Conservation (phyloP, 92 coral and sea anemone species). For the Epizoanthus ramosus region DNA sequence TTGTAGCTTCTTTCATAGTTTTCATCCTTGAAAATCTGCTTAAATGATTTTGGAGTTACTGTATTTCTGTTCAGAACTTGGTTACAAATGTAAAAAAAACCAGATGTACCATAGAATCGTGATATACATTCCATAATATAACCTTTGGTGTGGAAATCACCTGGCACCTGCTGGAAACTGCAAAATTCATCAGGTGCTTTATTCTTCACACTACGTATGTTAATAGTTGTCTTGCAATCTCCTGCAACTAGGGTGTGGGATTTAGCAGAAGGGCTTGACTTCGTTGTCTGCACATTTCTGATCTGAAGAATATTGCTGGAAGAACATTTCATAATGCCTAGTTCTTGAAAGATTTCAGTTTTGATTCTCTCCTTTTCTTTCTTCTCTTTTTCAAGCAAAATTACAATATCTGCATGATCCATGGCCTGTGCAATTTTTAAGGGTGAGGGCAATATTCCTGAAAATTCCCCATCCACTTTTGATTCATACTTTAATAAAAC, state of each 20-base stretch:
- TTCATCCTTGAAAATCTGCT: slow-evolving; percentile 36
- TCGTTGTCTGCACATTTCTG: too few species aligned
- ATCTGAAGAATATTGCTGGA: too few species aligned
- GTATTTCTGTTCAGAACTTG: slow-evolving; percentile 35
- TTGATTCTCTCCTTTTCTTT: neutral
- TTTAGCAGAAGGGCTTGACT: too few species aligned
- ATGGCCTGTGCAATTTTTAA: slow-evolving; percentile 34
- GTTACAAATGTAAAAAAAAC: slow-evolving; percentile 27
- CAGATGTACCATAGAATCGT: slow-evolving; percentile 39
- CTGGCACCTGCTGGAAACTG: slow-evolving; percentile 9
- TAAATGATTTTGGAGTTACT: slow-evolving; percentile 51
- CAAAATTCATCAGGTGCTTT: slow-evolving; percentile 32
- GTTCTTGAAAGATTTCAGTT: slow-evolving; percentile 16
- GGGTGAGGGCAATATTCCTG: slow-evolving; percentile 40
- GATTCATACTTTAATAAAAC: slow-evolving; percentile 36
- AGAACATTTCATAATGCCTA: slow-evolving; percentile 24
- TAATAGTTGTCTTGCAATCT: slow-evolving; percentile 12
- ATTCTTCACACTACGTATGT: slow-evolving; percentile 10
- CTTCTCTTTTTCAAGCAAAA: neutral
- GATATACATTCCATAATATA: slow-evolving; percentile 34
- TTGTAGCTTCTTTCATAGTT: slow-evolving; percentile 49
- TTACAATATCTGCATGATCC: neutral
- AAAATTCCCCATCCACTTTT: slow-evolving; percentile 35
- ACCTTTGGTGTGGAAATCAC: slow-evolving; percentile 32
- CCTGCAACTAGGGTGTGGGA: slow-evolving; percentile 23